Base-by-base conservation (phyloP, 2,113 vertebrate genomes). In the Dendrocopos noguchii region DNA sequence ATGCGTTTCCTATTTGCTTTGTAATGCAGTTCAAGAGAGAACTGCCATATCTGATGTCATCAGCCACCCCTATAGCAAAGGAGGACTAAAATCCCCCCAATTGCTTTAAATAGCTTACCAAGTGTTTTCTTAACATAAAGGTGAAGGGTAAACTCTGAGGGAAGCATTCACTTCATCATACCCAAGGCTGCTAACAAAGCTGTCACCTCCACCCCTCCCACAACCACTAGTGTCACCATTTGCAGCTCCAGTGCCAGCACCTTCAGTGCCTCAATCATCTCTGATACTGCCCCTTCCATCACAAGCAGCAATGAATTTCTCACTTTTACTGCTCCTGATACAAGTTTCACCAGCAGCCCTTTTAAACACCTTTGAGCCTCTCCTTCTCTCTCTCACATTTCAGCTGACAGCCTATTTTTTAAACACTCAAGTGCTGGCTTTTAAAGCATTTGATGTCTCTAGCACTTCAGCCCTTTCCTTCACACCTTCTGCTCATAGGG, bases 341-440 rank as follows among this genome's bases (percentile, higher is more conserved):
- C 75, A 87, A 83, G 75, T 53, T 91, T 91, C 46, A 2, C 93
- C 91, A 94, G 89, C 72, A 95, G 87, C 82, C 89, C 79, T 96
- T 94, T 94, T 78, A 85, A 94, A 95, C 94, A 96, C 89, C 91
- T 96, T 95, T 95, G 93, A 93, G 91, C 75, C 68, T 91, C 80
- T 94, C 72, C n/a, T 50, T 55, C 52, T 79, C 83, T 88, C 75
- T 78, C 91, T 42, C 90, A 88, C 95, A 80, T 9, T 88, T 95
- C 95, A 94, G 83, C 90, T 86, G 90, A 95, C 95, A 95, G 91
- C 76, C 91, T 95, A 84, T 90, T 95, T 96, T 94, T 95, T 95
- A 95, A 95, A 95, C 80, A 57, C 80, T 93, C 91, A 87, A 56
- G 80, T 90, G 90, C 60, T 86, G 65, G 57, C 83, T 95, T 95